These are phyloP conservation scores for Smithornis capensis DNA, from an alignment of 2,113 vertebrate genomes.

Conservation along the genomic window DNA sequence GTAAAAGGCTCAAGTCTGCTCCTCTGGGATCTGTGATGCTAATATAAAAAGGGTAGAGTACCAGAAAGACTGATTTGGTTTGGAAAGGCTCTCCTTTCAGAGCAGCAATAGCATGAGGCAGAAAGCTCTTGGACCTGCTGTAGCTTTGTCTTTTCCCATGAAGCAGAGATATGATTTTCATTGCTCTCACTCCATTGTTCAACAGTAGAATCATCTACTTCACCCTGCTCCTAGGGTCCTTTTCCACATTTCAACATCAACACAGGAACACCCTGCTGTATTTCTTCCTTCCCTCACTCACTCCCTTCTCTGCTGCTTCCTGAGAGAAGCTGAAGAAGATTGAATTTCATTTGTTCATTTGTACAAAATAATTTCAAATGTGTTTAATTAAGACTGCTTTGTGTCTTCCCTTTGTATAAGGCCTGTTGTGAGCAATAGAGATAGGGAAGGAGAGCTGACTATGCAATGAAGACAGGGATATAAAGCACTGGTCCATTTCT, in stretches of 20 bases:
- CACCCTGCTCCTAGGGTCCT: not conserved
- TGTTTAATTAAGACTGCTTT: not conserved
- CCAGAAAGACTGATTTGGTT: not conserved
- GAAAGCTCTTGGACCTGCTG: not conserved
- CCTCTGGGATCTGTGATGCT: not conserved
- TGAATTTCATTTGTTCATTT: not conserved
- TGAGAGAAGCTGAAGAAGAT: not conserved
- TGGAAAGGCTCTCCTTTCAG: not conserved
- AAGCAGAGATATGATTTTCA: not conserved
- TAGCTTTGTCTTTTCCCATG: not conserved
- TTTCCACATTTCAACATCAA: not conserved
- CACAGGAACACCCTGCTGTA: fast-evolving
- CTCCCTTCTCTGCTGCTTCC: not conserved
- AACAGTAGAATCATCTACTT: not conserved
- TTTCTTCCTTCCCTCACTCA: not conserved
- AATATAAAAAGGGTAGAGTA: not conserved
- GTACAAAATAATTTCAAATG: not conserved
- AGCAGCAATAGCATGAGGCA: not conserved
- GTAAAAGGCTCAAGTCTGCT: fast-evolving
- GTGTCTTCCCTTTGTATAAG: not conserved
- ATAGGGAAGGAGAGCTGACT: not conserved
- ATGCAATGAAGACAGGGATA: not conserved
- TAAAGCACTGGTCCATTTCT: not conserved
- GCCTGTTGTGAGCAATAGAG: not conserved
- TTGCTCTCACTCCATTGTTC: not conserved